Evolutionary conservation across 2,888 invertebrate genomes (phyloP).

Genomic region (Drosophila tripunctata): DNA sequence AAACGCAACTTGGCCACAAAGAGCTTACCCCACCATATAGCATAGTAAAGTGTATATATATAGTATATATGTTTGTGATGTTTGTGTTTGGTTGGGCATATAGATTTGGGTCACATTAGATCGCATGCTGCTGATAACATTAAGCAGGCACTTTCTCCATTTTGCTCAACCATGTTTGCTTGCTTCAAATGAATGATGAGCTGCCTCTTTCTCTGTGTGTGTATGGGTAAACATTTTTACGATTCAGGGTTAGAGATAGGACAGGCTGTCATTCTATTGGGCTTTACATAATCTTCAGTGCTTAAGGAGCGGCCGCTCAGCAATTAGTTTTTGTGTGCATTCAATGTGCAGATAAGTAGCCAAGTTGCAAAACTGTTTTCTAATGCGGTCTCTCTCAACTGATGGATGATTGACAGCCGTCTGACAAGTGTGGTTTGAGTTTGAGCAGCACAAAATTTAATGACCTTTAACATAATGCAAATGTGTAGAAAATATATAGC

Average conservation of each 20-base stretch:
- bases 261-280: constrained; percentile 50
- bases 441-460: constrained; percentile 33
- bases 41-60: not conserved
- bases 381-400: constrained; percentile 17
- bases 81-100: not conserved
- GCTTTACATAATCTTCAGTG: constrained; percentile 72
- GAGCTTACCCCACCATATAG: not conserved
- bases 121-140: constrained; percentile 65
- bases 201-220: constrained; percentile 4
- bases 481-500: constrained; percentile 27
- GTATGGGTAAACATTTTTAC: constrained; percentile 65
- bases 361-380: constrained; percentile 46
- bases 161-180: constrained; percentile 61
- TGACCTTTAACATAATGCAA: constrained; percentile 43
- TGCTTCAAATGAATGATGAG: constrained; percentile 64
- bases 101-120: constrained; percentile 73
- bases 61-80: not conserved
- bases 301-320: constrained; percentile 65
- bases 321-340: constrained; percentile 72
- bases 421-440: constrained; percentile 46
- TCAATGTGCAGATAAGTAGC: constrained; percentile 69
- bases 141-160: constrained; percentile 65
- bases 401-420: constrained; percentile 62
- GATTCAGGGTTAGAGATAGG: constrained; percentile 75
- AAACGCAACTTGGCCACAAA: not conserved